Evolutionary conservation across 2,888 invertebrate species (phyloP), one percentile per base, ranked within the genome.

Genomic region (Melipona bicolor): DNA sequence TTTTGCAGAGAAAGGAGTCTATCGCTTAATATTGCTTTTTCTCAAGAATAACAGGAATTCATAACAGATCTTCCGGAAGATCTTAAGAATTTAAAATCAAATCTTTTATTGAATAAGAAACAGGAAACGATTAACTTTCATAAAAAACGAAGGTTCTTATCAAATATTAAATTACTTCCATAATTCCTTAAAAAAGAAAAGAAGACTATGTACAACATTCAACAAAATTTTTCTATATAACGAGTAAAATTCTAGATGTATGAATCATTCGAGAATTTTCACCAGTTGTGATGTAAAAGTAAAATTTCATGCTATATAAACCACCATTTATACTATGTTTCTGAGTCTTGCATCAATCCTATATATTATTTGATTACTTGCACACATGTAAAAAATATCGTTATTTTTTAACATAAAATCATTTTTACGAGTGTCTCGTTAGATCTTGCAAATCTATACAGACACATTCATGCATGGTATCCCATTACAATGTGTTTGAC

Each of bases 341-440:
- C 61, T 56, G 49, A 75, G 75, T 77, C 62, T n/a, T 13, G 49
- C 32, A 56, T 67, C 64, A 13, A n/a, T 75, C 43, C 9, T 36
- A 54, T 43, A 32, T n/a, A 62, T 86, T 79, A 81, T 77, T 56
- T 70, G 64, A 64, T 62, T 82, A 74, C 32, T n/a, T 52, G 73
- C 49, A 82, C 65, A 74, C 62, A 54, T 65, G 67, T 65, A 79
- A 84, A 84, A 79, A 72, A 84, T 88, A 77, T 81, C 75, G 76
- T 79, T 83, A 85, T 85, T 88, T 88, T 88, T 87, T 88, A 88
- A 83, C 64, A 72, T 67, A 59, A 36, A n/a, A 64, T 64, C 32
- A 36, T 36, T 59, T 67, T 59, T 69, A 84, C 54, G 62, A 54
- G 49, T 32, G 5, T 56, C 52, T 32, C 32, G 54, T 68, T 19